Evolutionary conservation across 2,113 vertebrate genomes (phyloP), one percentile per base, ranked within the genome.

Genomic region (Ammodytes dubius): DNA sequence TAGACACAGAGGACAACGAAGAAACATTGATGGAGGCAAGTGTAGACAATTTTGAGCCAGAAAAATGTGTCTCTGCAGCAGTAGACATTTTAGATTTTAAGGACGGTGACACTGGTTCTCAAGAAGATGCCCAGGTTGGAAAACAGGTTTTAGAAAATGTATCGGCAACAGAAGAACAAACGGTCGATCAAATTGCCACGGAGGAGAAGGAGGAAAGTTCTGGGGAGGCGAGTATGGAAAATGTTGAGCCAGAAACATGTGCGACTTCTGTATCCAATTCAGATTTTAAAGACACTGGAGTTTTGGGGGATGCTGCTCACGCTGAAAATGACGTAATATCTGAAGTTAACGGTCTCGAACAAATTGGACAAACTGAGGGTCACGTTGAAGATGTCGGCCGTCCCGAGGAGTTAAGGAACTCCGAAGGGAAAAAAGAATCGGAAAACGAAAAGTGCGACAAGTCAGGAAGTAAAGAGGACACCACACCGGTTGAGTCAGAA

Each of bases 231-330:
- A 9, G 53, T 4, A 2, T 6, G 52, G 80, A 81, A 50, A 37
- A 56, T 0, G 40, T 1, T 60, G 74, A 84, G 42, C 12, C 53
- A 42, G 77, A 76, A 61, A 52, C 27, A 57, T 3, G 14, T 83
- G 54, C 9, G 0, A 40, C 59, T 35, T 61, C 64, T 46, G 72
- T 27, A 1, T 50, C 1, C 0, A 3, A 45, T 77, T 70, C 60
- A 54, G 56, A 70, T 80, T 54, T 64, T 35, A 61, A 66, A 40
- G 57, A 74, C 40, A 4, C 1, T 1, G 46, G 27, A 27, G 27
- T 27, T 27, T 27, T 27, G 27, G 27, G 27, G 27, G 27, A 27
- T 27, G 27, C 1, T 27, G 27, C 27, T 27, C 27, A 27, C 27
- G 27, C 27, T 27, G 71, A 60, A 72, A 82, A 59, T 77, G 47